Base-by-base conservation (phyloP, 37 sponge, comb jelly and placozoan species). In the Crambe crambe region DNA sequence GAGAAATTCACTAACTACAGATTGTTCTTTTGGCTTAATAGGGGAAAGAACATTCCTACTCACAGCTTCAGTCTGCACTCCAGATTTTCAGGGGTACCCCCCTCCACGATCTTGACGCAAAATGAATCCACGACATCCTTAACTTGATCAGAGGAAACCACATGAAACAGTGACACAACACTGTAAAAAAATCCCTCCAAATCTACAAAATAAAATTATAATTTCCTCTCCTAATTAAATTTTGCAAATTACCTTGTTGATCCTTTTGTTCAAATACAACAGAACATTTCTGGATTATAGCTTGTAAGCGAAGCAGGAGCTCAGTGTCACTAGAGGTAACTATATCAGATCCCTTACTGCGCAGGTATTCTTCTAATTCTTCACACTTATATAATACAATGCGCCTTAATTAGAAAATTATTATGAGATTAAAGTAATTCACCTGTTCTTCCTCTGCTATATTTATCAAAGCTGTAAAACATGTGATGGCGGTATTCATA, bases 371-470 rank as follows among this genome's bases (percentile, higher is more conserved):
- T 62, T 83, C 85, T 21, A 89, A 26, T 32, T 89, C 89, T 51
- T 79, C 65, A 68, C 74, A 64, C 76, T 75, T 72, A 1, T 38
- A 12, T 0, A 73, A 12, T 25, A 64, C 21, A 9, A 25, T 34
- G 71, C 56, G 60, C 26, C 41, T 43, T 42, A 23, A 78, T 23
- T 65, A 38, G 3, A 78, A 42, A n/a, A 25, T 6, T 25, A 40
- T 54, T 6, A 60, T 41, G 20, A 32, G 39, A 1, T 29, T 22
- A 37, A 0, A 61, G 2, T 20, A 26, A 5, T 68, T 36, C 23
- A 88, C 88, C 83, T 88, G 88, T 23, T 76, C 88, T 18, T 82
- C 88, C 40, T 88, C 88, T 21, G 76, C 72, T 32, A 88, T 76
- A 22, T 82, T 78, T 58, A 81, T 81, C 21, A 88, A 59, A 20